A percentile compares a stretch with the other conserved stretches of the same genome.
Evolutionary conservation across 2,797 vertebrate species (phyloP).

Genomic region (Molossus alvarezi): DNA sequence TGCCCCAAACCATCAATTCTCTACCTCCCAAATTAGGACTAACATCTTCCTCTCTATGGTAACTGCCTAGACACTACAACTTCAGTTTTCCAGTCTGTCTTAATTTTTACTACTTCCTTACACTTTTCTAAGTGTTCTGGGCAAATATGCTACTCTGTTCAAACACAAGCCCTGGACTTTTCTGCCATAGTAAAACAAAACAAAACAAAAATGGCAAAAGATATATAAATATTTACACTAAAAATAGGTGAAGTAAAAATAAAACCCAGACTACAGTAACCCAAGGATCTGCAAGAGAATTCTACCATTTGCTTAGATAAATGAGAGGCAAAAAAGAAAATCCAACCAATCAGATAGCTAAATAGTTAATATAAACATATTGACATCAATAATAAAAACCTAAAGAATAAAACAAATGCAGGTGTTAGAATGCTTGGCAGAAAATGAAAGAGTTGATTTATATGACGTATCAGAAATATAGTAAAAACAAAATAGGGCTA

Average conservation of each 20-base stretch:
- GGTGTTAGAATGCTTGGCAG: background rate
- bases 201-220: conserved; percentile 51
- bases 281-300: background rate
- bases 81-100: background rate
- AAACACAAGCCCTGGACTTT: background rate
- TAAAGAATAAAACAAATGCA: conserved; percentile 13
- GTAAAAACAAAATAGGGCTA: background rate
- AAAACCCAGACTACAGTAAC: background rate
- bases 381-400: background rate
- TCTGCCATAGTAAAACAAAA: conserved; percentile 6
- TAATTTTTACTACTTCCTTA: background rate
- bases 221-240: background rate
- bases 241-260: background rate
- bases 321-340: background rate
- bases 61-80: background rate
- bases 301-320: background rate
- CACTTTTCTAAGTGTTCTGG: background rate
- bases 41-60: background rate
- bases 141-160: background rate
- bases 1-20: background rate
- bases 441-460: conserved; percentile 8
- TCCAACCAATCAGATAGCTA: background rate
- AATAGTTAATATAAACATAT: background rate
- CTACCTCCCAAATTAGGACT: background rate
- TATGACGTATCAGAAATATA: background rate